A percentile compares a stretch with the other conserved stretches of the same genome.
These are phyloP conservation scores for Thunnus thynnus DNA, from an alignment of 2,113 vertebrate genomes.

Conservation along the genomic window DNA sequence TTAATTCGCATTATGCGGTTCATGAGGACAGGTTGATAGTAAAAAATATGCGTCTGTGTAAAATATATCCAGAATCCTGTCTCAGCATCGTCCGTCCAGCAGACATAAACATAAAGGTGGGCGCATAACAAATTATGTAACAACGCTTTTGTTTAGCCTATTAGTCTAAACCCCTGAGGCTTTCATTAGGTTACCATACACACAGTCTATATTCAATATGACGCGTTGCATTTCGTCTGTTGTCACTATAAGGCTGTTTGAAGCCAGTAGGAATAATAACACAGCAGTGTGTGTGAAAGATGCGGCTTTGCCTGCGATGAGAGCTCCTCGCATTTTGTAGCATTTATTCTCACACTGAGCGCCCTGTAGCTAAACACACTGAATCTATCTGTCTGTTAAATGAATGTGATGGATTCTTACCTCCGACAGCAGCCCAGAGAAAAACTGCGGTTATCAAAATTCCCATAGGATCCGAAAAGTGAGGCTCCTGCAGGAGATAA, in stretches of 20 bases:
- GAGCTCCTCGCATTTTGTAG: constrained; percentile 7
- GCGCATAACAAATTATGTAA: constrained; percentile 64
- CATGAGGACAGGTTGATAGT: background rate
- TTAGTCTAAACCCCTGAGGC: constrained; percentile 50
- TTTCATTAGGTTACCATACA: background rate
- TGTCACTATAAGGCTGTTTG: background rate
- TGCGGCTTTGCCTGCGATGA: constrained; percentile 16
- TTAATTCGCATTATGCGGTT: background rate
- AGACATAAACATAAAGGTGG: constrained; percentile 12
- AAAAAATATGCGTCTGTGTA: background rate
- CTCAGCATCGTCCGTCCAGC: background rate
- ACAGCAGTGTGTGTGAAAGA: constrained; percentile 14
- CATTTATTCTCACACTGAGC: background rate
- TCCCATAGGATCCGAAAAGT: constrained; percentile 70
- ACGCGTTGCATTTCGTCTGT: background rate
- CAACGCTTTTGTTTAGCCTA: constrained; percentile 55
- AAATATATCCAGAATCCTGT: background rate
- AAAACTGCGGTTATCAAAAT: constrained; percentile 59
- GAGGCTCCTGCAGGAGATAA: constrained; percentile 67
- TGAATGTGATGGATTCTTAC: constrained; percentile 54
- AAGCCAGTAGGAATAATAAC: background rate
- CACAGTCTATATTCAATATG: background rate
- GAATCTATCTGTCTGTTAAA: background rate
- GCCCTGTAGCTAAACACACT: background rate
- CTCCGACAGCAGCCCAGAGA: constrained; percentile 74